A percentile compares a stretch with the other conserved stretches of the same genome.
These are phyloP conservation scores for Muscicapa adusta DNA, from an alignment of 2,113 vertebrate genomes.

Conservation along the genomic window DNA sequence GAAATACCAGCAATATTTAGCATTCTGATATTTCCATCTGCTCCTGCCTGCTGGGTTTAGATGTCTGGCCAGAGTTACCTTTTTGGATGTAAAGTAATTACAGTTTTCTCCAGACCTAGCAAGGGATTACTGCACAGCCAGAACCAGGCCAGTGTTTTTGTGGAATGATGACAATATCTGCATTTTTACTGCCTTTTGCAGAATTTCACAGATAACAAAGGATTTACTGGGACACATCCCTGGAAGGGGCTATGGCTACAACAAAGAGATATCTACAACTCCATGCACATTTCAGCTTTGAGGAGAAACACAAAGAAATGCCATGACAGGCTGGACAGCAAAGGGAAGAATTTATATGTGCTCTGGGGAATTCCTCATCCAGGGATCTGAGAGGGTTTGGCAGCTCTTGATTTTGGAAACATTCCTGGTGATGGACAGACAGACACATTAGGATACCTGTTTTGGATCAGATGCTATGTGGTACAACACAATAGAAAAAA, in stretches of 20 bases:
- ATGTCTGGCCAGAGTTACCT: background rate
- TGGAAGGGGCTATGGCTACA: background rate
- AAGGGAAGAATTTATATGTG: background rate
- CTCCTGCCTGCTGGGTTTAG: background rate
- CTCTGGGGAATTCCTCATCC: background rate
- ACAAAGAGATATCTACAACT: background rate
- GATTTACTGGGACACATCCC: background rate
- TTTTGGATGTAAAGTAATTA: background rate
- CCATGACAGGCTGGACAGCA: background rate
- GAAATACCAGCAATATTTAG: background rate
- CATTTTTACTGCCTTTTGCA: conserved; percentile 4
- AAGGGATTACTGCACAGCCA: background rate
- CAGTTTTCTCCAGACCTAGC: background rate
- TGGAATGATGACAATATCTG: background rate
- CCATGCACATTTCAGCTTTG: background rate
- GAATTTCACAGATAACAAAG: conserved; percentile 21
- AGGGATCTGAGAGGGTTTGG: background rate
- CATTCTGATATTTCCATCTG: background rate
- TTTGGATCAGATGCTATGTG: background rate
- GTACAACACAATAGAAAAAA: background rate
- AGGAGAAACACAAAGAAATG: background rate
- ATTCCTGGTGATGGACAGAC: background rate
- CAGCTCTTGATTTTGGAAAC: background rate
- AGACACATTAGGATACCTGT: background rate
- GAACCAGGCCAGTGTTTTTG: fast-evolving